These are phyloP conservation scores for Eclectus roratus DNA, from an alignment of 2,113 vertebrate species.

Conservation along the genomic window DNA sequence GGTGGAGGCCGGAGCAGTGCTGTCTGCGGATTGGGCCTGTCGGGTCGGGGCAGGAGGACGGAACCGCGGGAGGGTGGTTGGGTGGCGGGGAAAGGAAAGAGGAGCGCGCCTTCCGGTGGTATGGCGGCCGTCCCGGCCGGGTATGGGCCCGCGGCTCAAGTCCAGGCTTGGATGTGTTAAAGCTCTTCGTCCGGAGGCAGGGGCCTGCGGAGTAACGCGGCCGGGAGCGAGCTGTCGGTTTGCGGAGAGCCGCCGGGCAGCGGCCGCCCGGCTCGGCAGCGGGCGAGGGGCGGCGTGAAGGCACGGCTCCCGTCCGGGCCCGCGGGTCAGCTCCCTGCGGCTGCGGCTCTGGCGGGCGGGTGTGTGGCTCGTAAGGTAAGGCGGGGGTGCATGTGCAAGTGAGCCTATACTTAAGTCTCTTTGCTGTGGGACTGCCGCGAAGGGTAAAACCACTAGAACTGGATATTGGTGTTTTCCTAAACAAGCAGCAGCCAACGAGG, in stretches of 20 bases:
- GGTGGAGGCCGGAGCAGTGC: fast-evolving
- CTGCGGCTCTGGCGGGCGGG: fast-evolving
- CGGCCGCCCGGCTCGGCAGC: no score
- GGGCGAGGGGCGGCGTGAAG: background rate
- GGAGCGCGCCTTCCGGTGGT: background rate
- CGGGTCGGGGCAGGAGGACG: fast-evolving
- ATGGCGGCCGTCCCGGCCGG: fast-evolving
- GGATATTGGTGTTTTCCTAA: fast-evolving
- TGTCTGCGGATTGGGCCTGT: no score
- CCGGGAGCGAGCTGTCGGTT: fast-evolving
- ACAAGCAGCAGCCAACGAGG: fast-evolving
- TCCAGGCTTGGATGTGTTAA: fast-evolving
- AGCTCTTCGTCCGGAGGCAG: fast-evolving
- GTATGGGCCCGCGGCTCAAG: fast-evolving
- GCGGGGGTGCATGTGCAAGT: background rate
- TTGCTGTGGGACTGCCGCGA: fast-evolving
- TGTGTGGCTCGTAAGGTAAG: fast-evolving
- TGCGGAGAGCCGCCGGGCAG: background rate
- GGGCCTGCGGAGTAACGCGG: background rate
- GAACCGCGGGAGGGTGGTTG: background rate
- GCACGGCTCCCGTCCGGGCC: fast-evolving
- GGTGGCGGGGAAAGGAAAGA: background rate
- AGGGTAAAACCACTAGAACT: fast-evolving
- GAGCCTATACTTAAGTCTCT: fast-evolving
- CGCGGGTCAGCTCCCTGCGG: fast-evolving